Evolutionary conservation across 1,140 invertebrate species (phyloP).

Genomic region (Psix sp.): DNA sequence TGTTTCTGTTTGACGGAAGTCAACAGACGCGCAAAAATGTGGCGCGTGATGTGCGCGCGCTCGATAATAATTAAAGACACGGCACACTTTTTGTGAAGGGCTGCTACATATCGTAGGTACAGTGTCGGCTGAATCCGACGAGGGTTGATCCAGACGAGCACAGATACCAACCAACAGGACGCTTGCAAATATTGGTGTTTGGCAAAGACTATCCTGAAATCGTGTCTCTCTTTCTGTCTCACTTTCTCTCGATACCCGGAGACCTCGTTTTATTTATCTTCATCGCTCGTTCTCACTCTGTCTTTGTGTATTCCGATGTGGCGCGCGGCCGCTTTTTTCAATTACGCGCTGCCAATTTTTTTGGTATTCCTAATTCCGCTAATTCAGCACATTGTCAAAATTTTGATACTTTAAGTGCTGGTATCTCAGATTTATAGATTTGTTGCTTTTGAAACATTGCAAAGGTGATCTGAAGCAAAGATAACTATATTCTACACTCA

Average conservation of each 20-base stretch:
- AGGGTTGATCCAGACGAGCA: constrained; percentile 72
- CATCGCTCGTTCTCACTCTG: constrained; percentile 38
- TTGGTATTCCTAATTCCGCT: neutral
- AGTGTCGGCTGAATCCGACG: constrained; percentile 68
- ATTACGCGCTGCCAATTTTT: constrained; percentile 1
- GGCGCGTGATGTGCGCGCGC: constrained; percentile 27
- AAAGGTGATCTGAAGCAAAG: too few relatives aligned
- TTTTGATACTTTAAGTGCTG: too few relatives aligned
- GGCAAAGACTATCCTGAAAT: constrained; percentile 78
- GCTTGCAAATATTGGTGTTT: constrained; percentile 78
- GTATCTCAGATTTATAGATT: too few relatives aligned
- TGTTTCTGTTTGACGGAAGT: constrained; percentile 28
- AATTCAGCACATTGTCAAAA: neutral
- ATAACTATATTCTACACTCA: too few relatives aligned
- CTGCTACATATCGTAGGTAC: constrained; percentile 55
- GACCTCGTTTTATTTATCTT: constrained; percentile 58
- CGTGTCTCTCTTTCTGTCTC: constrained; percentile 71
- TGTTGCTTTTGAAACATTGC: too few relatives aligned
- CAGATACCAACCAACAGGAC: constrained; percentile 76
- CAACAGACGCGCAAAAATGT: constrained; percentile 24
- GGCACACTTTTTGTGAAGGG: constrained; percentile 44
- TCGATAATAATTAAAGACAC: constrained; percentile 61
- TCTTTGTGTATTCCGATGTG: constrained; percentile 54
- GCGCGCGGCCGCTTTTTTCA: constrained; percentile 19
- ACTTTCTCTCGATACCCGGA: constrained; percentile 45